A percentile compares a stretch with the other conserved stretches of the same genome.
phyloP scores from a whole-genome alignment of 30 jellyfish, hydroid and myxozoan genomes.

The Aurelia aurita complex sp. Pacific region DNA sequence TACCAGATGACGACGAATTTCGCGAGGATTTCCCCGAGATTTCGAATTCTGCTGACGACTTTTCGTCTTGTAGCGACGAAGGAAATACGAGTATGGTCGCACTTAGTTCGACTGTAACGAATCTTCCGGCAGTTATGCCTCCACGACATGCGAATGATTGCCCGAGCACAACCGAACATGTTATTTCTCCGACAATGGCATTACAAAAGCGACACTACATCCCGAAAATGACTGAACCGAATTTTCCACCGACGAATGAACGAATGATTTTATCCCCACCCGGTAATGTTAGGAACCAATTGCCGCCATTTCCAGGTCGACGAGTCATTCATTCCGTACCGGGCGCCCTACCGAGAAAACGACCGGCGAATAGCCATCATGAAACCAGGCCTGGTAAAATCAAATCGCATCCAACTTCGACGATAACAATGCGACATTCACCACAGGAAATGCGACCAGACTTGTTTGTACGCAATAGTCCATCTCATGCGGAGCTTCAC shows the following conservation, averaged over 20 bases:
- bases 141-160: neutral
- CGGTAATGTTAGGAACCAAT: neutral
- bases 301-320: conserved; percentile 5
- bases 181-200: conserved; percentile 28
- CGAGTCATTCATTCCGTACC: conserved; percentile 34
- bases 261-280: conserved; percentile 5
- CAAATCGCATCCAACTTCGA: neutral
- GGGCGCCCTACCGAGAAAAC: conserved; percentile 22
- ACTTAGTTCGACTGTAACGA: conserved; percentile 16
- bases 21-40: conserved; percentile 48
- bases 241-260: conserved; percentile 1
- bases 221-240: conserved; percentile 14
- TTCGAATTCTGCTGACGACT: conserved; percentile 46
- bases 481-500: conserved; percentile 10
- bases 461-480: conserved; percentile 1
- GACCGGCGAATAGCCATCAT: conserved; percentile 10
- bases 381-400: conserved; percentile 8
- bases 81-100: conserved; percentile 36
- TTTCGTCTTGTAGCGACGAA: conserved; percentile 51
- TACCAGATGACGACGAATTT: conserved; percentile 38
- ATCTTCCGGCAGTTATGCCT: neutral
- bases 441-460: conserved; percentile 28
- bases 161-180: conserved; percentile 9
- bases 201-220: conserved; percentile 21
- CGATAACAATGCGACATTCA: conserved; percentile 3